Evolutionary conservation across 2,113 vertebrate species (phyloP).

Genomic region (Odontesthes bonariensis): DNA sequence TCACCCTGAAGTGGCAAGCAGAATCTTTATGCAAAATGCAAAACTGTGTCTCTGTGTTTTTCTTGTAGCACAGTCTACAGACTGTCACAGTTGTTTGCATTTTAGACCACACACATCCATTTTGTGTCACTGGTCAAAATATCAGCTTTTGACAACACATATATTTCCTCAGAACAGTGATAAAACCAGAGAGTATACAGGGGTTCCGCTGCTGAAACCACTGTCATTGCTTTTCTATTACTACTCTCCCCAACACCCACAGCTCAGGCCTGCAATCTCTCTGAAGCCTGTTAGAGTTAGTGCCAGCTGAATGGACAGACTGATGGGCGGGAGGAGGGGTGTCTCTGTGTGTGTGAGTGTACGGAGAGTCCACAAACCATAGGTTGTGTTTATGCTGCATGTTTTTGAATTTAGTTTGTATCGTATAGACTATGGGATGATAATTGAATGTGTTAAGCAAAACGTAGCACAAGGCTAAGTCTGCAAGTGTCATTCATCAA

Average conservation of each 20-base stretch:
- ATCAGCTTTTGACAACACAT: constrained; percentile 82
- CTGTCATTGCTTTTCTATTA: constrained; percentile 86
- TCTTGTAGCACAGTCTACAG: constrained; percentile 57
- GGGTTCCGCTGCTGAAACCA: constrained; percentile 81
- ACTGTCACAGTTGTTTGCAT: constrained; percentile 74
- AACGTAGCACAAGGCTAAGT: constrained; percentile 42
- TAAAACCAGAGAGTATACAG: constrained; percentile 77
- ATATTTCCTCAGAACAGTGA: constrained; percentile 82
- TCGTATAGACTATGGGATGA: constrained; percentile 51
- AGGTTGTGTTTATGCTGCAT: constrained; percentile 72
- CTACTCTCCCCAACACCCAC: constrained; percentile 79
- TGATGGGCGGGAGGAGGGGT: constrained; percentile 81
- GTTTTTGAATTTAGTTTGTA: constrained; percentile 64
- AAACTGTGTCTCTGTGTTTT: constrained; percentile 42
- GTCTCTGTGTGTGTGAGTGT: constrained; percentile 40
- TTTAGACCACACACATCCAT: constrained; percentile 68
- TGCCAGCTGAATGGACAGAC: constrained; percentile 82
- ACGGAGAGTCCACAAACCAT: constrained; percentile 48
- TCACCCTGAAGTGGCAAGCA: constrained; percentile 46
- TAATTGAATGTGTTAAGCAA: constrained; percentile 60
- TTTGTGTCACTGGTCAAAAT: constrained; percentile 80
- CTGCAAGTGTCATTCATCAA: constrained; percentile 55
- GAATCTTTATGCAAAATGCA: constrained; percentile 61
- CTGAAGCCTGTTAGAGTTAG: constrained; percentile 86
- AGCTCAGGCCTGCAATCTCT: constrained; percentile 84